Base-by-base conservation (phyloP, 2,888 invertebrate genomes). In the Graphium colonna region DNA sequence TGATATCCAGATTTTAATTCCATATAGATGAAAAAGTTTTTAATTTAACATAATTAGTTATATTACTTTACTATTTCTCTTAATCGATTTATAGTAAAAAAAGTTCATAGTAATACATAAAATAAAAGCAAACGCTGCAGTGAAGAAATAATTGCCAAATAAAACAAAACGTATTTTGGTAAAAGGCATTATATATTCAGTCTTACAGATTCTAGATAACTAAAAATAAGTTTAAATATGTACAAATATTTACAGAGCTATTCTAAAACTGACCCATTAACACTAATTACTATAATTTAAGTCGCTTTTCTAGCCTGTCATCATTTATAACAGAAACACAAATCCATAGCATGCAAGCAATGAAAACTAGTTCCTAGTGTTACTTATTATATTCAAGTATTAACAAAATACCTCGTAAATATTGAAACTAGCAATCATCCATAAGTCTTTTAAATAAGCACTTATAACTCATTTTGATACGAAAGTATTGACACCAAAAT, bases 391-490 rank as follows among this genome's bases (percentile, higher is more conserved):
- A 33, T 9, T 5, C 33, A 3, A 33, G 3, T 10, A 33, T 9
- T 9, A 33, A 9, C 3, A 33, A 2, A 33, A 10, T 33, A 3
- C 33, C 8, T 9, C 2, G 9, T 5, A 3, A 33, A 33, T 5
- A 10, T 33, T 33, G n/a, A 33, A 33, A 18, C 12, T 10, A 31
- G 16, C 33, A 18, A 36, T 46, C 18, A 38, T 38, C 17, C 44
- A 3, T n/a, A 33, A 15, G 16, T 13, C 28, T 10, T 31, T 15
- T 31, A 12, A 45, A 45, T 43, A 59, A 75, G 42, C 93, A 91
- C 58, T 92, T 1, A 16, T 44, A 31, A 44, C 10, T 15, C 44
- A 31, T 44, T 33, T 31, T 10, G 44, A 44, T 31, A 10, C 8
- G 1, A 31, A 9, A 31, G 1, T 31, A 31, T 31, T 31, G 21